Conservation (phyloP, 2,113 vertebrate genomes). For the Miniopterus natalensis region DNA sequence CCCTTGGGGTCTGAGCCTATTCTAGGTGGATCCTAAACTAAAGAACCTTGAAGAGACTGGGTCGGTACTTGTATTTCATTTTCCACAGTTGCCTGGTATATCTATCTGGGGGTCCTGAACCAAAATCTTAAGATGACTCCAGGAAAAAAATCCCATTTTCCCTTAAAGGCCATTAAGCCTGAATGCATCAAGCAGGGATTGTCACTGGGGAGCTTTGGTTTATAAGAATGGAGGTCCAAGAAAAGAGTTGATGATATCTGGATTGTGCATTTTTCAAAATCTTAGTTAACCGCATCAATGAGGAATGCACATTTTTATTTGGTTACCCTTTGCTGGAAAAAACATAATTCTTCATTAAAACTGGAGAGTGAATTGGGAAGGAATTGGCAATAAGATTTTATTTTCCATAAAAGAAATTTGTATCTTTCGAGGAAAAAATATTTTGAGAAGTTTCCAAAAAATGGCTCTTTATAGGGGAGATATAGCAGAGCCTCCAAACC, state of each 20-base stretch:
- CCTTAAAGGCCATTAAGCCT: not conserved
- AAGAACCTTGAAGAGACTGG: slow-evolving; percentile 12
- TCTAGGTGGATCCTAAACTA: not conserved
- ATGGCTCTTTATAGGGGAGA: not conserved
- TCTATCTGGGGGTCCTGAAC: not conserved
- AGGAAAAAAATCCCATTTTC: not conserved
- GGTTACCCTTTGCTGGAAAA: slow-evolving; percentile 15
- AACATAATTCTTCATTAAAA: slow-evolving; percentile 60
- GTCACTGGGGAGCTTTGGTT: not conserved
- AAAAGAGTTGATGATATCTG: not conserved
- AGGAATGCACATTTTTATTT: slow-evolving; percentile 32
- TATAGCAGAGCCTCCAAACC: not conserved
- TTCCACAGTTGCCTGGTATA: slow-evolving; percentile 17
- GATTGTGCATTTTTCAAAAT: not conserved
- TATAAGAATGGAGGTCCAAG: not conserved
- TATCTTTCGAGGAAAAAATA: slow-evolving; percentile 33
- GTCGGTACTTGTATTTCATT: not conserved
- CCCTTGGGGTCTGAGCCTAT: not conserved
- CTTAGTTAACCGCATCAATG: not conserved
- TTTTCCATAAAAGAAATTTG: slow-evolving; percentile 47
- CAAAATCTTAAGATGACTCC: not conserved
- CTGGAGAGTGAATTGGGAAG: not conserved
- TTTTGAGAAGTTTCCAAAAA: slow-evolving; percentile 51
- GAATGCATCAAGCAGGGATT: not conserved
- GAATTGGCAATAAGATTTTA: slow-evolving; percentile 59